Evolutionary conservation across 2,113 vertebrate genomes (phyloP), one percentile per base, ranked within the genome.

Genomic region (Eurystomus gularis): DNA sequence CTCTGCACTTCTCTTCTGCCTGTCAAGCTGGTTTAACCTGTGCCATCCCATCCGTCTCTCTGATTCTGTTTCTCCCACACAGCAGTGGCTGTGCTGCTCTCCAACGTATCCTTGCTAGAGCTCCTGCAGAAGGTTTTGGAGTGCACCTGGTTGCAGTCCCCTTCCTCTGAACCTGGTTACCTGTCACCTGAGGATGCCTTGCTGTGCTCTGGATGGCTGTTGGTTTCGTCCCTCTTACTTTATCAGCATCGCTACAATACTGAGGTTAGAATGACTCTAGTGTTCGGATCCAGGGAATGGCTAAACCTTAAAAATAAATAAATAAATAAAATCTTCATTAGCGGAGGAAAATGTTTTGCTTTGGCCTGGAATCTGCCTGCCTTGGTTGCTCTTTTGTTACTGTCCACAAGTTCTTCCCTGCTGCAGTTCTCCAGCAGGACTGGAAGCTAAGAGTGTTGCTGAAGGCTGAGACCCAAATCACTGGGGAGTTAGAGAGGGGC

Each of bases 11-110:
- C 51, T 65, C 13, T 66, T 79, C 31, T 62, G 40, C 65, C 77
- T 91, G 42, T 91, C 75, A 79, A 48, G 31, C 62, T 95, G 64
- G 28, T 90, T 95, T 89, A 88, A 79, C 68, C 82, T 79, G 31
- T 61, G 40, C 73, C 55, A 33, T 88, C 23, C 75, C 44, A 7
- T 79, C 54, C 62, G 18, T 49, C n/a, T 55, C 54, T 81, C 54
- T 35, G 28, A 18, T 81, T 37, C 16, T 78, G 6, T 87, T 89
- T 78, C 60, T 88, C n/a, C 44, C 78, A 31, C 13, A 2, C 78
- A 98, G 99, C 98, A 68, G 98, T 99, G 82, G 98, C 98, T 72
- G 98, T 99, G 96, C 96, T 99, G 91, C 98, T 99, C 90, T 99
- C 98, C 95, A 99, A 98, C 9, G 96, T 96, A 24, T 84, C 98